These are phyloP conservation scores for Arrhamphus sclerolepis DNA, from an alignment of 2,797 vertebrate genomes.

Conservation along the genomic window DNA sequence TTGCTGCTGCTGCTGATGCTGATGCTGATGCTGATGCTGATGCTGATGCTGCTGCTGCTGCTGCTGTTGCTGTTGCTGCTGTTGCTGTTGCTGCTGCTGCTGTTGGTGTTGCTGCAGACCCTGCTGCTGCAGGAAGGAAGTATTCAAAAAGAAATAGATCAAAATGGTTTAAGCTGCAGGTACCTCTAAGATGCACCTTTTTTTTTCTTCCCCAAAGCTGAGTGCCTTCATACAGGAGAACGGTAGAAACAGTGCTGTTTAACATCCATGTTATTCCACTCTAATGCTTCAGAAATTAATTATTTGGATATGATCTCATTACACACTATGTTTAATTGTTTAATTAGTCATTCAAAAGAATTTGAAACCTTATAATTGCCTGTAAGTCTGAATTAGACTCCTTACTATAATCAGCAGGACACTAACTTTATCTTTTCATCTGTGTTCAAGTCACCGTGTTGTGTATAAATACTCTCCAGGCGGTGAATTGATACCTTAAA, in stretches of 20 bases:
- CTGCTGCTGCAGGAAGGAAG: no score
- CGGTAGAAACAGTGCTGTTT: conserved; percentile 41
- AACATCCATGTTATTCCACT: conserved; percentile 27
- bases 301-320: conserved; percentile 31
- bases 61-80: no score
- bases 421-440: conserved; percentile 21
- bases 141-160: conserved; percentile 33
- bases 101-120: no score
- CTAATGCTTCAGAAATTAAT: conserved; percentile 25
- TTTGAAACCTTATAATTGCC: conserved; percentile 28
- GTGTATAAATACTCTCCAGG: conserved; percentile 50
- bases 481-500: conserved; percentile 36
- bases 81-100: no score
- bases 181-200: conserved; percentile 18
- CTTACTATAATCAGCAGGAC: conserved; percentile 31
- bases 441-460: conserved; percentile 32
- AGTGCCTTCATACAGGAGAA: not conserved
- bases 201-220: conserved; percentile 22
- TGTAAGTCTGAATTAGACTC: conserved; percentile 21
- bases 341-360: conserved; percentile 27
- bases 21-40: no score
- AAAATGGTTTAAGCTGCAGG: conserved; percentile 37
- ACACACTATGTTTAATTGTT: conserved; percentile 52
- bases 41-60: no score
- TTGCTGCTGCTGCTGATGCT: no score